Percentiles rank a stretch among this genome's conserved stretches.
Conservation (phyloP, 2,797 vertebrate genomes). For the Peromyscus melanophrys region DNA sequence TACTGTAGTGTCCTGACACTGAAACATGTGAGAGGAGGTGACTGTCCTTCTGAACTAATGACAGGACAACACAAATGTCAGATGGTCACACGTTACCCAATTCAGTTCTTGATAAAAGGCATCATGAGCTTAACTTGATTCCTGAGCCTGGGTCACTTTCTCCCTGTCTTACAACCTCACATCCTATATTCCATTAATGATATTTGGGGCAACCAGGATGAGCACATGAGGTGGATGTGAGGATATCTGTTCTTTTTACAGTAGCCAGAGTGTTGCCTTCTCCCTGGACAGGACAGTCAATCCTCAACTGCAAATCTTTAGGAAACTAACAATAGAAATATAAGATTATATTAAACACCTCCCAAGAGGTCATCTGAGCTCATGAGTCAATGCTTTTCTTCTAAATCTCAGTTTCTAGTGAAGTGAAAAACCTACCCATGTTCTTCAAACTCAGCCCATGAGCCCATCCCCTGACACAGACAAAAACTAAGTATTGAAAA, state of each 20-base stretch:
- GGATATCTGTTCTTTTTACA: background rate
- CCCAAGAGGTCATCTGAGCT: background rate
- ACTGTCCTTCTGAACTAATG: background rate
- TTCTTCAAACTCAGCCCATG: background rate
- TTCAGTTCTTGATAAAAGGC: background rate
- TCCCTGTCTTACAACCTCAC: too few relatives aligned
- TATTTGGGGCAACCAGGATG: background rate
- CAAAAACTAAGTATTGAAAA: constrained; percentile 43
- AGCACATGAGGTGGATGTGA: background rate
- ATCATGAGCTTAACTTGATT: background rate
- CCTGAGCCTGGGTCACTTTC: background rate
- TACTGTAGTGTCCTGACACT: background rate
- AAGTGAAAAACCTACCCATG: too few relatives aligned
- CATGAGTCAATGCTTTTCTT: background rate
- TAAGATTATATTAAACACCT: background rate
- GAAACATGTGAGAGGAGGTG: background rate
- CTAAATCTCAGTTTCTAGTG: background rate
- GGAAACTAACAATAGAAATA: background rate
- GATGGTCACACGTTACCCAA: background rate
- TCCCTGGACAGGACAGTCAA: background rate
- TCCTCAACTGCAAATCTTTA: background rate
- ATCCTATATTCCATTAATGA: too few relatives aligned
- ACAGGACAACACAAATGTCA: background rate
- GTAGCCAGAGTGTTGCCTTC: background rate
- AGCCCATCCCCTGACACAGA: background rate